A percentile compares a stretch with the other conserved stretches of the same genome.
phyloP scores from a whole-genome alignment of 1,140 invertebrate genomes.

The Drosophila kikkawai region DNA sequence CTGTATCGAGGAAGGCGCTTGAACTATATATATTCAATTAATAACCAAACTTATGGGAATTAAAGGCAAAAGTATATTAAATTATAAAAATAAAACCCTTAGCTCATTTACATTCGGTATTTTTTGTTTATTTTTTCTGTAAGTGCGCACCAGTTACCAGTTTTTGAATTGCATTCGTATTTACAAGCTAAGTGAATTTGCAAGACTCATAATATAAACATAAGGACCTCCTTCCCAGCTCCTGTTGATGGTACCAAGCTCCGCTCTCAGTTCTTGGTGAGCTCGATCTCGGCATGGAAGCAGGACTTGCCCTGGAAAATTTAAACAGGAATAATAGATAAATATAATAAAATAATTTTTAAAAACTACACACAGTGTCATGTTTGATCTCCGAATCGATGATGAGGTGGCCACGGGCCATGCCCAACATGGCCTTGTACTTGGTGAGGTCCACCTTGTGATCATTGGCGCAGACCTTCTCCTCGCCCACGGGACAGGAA shows the following conservation, averaged over 20 bases:
- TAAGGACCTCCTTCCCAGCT: slow-evolving; percentile 5
- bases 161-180: slow-evolving; percentile 50
- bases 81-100: too few relatives aligned
- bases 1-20: too few relatives aligned
- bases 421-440: slow-evolving; percentile 78
- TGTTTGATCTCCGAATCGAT: slow-evolving; percentile 75
- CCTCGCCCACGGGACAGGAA: slow-evolving; percentile 74
- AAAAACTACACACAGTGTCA: slow-evolving; percentile 69
- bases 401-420: slow-evolving; percentile 76
- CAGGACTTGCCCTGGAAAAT: slow-evolving; percentile 78
- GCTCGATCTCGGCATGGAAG: slow-evolving; percentile 76
- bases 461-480: slow-evolving; percentile 79
- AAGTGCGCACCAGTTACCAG: slow-evolving; percentile 62
- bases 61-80: too few relatives aligned
- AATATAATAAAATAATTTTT: background rate
- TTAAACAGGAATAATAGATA: slow-evolving; percentile 1
- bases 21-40: too few relatives aligned
- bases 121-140: slow-evolving; percentile 19
- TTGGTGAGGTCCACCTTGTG: slow-evolving; percentile 74
- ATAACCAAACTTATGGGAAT: too few relatives aligned
- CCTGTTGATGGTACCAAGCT: too few relatives aligned
- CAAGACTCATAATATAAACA: slow-evolving; percentile 67
- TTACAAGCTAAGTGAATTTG: slow-evolving; percentile 54
- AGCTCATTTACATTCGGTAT: slow-evolving; percentile 7
- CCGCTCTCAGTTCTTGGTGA: slow-evolving; percentile 63